Conservation (phyloP, 2,113 vertebrate species). For the Rhinichthys klamathensis region DNA sequence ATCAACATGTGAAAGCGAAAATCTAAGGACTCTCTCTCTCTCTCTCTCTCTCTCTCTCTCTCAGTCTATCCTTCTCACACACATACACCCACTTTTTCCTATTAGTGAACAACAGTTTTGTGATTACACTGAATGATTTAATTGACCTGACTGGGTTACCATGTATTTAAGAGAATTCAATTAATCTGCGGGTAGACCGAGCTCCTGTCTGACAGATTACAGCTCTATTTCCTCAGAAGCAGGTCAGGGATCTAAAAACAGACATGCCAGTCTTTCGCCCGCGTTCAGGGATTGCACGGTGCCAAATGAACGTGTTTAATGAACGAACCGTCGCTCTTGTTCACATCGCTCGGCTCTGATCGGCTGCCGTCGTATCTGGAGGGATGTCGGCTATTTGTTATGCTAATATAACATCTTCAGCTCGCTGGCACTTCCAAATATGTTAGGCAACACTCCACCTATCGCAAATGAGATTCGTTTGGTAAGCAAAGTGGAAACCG, state of each 20-base stretch:
- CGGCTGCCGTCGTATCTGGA: slow-evolving; percentile 45
- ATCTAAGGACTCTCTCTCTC: not conserved
- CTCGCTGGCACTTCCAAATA: slow-evolving; percentile 27
- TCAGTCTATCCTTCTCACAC: not conserved
- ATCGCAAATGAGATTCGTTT: slow-evolving; percentile 40
- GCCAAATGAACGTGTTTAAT: slow-evolving; percentile 44
- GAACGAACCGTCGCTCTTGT: slow-evolving; percentile 38
- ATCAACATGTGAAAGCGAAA: not conserved
- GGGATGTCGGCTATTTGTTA: slow-evolving; percentile 51
- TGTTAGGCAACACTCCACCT: slow-evolving; percentile 24
- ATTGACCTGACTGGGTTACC: slow-evolving; percentile 73
- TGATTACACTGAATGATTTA: slow-evolving; percentile 78
- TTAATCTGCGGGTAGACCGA: slow-evolving; percentile 65
- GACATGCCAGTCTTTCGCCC: slow-evolving; percentile 56
- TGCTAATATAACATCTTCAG: slow-evolving; percentile 55
- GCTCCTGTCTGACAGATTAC: slow-evolving; percentile 66
- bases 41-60: not conserved
- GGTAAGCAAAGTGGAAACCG: slow-evolving; percentile 33
- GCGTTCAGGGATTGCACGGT: slow-evolving; percentile 45
- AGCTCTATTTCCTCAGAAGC: slow-evolving; percentile 62
- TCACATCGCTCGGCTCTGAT: slow-evolving; percentile 32
- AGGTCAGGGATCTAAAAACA: slow-evolving; percentile 61
- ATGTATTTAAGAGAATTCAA: slow-evolving; percentile 69
- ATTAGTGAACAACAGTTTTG: slow-evolving; percentile 64
- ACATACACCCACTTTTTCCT: slow-evolving; percentile 50